These are phyloP conservation scores for Eupleurogrammus muticus DNA, from an alignment of 2,797 vertebrate genomes.

Conservation along the genomic window DNA sequence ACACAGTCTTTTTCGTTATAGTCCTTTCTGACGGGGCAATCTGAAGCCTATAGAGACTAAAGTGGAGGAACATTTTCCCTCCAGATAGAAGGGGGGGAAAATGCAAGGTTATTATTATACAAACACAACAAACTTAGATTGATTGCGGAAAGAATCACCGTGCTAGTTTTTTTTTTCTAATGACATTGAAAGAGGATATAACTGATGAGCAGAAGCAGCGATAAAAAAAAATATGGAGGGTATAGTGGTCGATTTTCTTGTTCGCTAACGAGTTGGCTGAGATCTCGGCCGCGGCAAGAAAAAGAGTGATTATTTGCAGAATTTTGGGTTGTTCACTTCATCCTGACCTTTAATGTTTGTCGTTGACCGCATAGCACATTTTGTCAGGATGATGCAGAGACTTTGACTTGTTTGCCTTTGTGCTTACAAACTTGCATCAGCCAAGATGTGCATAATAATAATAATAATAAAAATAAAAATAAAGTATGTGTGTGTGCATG, in stretches of 20 bases:
- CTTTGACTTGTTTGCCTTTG: slow-evolving; percentile 48
- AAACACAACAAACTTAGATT: slow-evolving; percentile 54
- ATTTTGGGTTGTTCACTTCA: slow-evolving; percentile 30
- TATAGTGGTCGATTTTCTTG: slow-evolving; percentile 16
- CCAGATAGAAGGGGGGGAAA: slow-evolving; percentile 50
- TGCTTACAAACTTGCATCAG: neutral
- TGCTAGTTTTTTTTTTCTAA: slow-evolving; percentile 48
- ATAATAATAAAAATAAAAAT: neutral
- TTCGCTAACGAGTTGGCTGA: slow-evolving; percentile 39
- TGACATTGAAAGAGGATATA: slow-evolving; percentile 38
- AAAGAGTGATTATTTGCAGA: slow-evolving; percentile 32
- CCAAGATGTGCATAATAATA: slow-evolving; percentile 11
- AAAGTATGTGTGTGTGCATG: neutral
- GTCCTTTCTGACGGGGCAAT: slow-evolving; percentile 75
- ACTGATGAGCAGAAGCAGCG: slow-evolving; percentile 6
- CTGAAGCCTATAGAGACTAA: slow-evolving; percentile 62
- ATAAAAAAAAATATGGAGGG: slow-evolving; percentile 13
- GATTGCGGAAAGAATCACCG: slow-evolving; percentile 55
- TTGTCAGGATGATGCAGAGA: slow-evolving; percentile 20
- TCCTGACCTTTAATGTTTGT: slow-evolving; percentile 20
- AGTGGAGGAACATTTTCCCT: slow-evolving; percentile 65
- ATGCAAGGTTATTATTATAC: slow-evolving; percentile 47
- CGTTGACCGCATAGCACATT: slow-evolving; percentile 28
- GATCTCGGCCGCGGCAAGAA: slow-evolving; percentile 19
- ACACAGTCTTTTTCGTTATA: slow-evolving; percentile 67